Evolutionary conservation across 2,888 invertebrate species (phyloP), one percentile per base, ranked within the genome.

Genomic region (Clivina fossor): DNA sequence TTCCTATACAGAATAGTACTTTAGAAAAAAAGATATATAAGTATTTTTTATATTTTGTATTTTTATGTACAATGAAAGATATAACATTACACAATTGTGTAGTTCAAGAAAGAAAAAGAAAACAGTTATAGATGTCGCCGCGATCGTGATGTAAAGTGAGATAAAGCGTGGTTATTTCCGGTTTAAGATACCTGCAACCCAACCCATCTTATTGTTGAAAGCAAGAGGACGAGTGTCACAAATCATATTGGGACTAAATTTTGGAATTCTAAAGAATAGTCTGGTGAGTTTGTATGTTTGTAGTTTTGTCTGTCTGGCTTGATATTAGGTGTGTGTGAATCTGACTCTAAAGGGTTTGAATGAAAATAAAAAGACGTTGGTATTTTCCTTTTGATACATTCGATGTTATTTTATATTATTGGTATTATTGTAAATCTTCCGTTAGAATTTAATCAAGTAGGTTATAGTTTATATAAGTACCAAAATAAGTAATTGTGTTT

Each of bases 141-240:
- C n/a, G n/a, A n/a, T n/a, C n/a, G n/a, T n/a, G n/a, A n/a, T n/a
- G n/a, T n/a, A n/a, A n/a, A 11, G 11, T 11, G 11, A 30, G 30
- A 30, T 30, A 30, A 30, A 30, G 11, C 30, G n/a, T 15, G 3
- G 15, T 8, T 13, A 15, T 35, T 35, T 35, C 35, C 35, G 35
- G 35, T 35, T 35, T 35, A 35, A 35, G 15, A 15, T 35, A 35
- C 35, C 35, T 35, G 35, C 15, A 15, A 15, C n/a, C 35, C 11
- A 7, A 13, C 35, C 13, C 35, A 35, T 35, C 35, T 15, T 15
- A 13, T 35, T 35, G 35, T 13, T 15, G 30, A 30, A 13, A 35
- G 35, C 15, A 15, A 35, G 35, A 35, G 35, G 8, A 15, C 15
- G 35, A 24, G n/a, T 35, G 35, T 35, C 35, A 35, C 35, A 35